Base-by-base conservation (phyloP, 2,797 vertebrate genomes). In the Tenualosa ilisha region DNA sequence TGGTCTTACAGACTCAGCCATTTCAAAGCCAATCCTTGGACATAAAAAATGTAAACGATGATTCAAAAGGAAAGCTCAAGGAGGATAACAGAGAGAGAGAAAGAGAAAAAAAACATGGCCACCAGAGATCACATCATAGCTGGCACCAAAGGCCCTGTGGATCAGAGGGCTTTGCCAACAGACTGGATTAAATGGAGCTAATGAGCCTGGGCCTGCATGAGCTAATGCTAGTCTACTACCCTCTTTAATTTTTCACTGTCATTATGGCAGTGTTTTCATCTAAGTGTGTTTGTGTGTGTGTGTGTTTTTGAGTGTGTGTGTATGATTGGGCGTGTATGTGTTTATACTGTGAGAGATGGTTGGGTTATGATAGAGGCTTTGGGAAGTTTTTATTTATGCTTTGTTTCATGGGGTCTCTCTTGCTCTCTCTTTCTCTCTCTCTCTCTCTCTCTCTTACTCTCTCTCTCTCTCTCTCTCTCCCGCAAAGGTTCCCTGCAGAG, bases 161-260 rank as follows among this genome's bases (percentile, higher is more conserved):
- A 93, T 90, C 94, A 94, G 94, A 94, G 93, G 93, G 92, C 88
- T 92, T 92, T 93, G 87, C 89, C 91, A 90, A 87, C 92, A 92
- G 90, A 92, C 92, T 90, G 89, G 89, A 94, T 93, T 92, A 95
- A 95, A 93, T 86, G 89, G 86, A 92, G 88, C 89, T 93, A 93
- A 94, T 93, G 92, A 95, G 91, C 89, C 93, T 91, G 87, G 84
- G 91, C 90, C 89, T 84, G 79, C 90, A 93, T 93, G 92, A 91
- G 91, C 92, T 93, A 92, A 91, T 91, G 89, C 91, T 93, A 93
- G 84, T 91, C 93, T 92, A 92, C 92, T 93, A 94, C 91, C 92
- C 94, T 91, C 91, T 89, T 90, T 93, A 92, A 93, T 93, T 90
- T 91, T 85, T 82, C 84, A 13, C 85, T 86, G 13, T 79, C 40